Conservation (phyloP, 2,797 vertebrate genomes). For the Peromyscus nudipes region DNA sequence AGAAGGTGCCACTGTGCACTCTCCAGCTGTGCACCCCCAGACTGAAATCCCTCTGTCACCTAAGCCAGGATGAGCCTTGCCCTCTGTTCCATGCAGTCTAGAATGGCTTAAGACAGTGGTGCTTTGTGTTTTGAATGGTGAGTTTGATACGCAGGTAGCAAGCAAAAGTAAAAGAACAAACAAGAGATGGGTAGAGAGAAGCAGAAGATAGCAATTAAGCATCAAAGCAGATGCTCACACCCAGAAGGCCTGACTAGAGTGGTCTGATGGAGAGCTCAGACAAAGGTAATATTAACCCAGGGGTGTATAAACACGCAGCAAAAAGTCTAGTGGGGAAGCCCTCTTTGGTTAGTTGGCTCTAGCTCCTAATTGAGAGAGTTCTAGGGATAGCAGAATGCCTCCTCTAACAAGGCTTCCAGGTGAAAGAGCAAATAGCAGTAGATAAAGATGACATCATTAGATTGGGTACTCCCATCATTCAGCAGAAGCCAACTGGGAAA, state of each 20-base stretch:
- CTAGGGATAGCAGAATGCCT: not conserved
- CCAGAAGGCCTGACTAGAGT: not conserved
- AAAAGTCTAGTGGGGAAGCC: not conserved
- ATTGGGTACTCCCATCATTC: not conserved
- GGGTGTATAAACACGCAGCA: too few species aligned
- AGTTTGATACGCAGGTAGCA: not conserved
- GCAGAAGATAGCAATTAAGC: not conserved
- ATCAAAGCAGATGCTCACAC: not conserved
- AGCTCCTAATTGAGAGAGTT: not conserved
- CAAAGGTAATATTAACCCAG: not conserved
- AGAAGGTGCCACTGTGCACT: not conserved
- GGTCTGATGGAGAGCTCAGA: not conserved
- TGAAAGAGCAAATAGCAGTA: not conserved
- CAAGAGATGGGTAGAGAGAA: not conserved
- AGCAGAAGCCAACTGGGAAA: not conserved
- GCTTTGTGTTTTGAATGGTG: not conserved
- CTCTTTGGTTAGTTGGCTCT: not conserved
- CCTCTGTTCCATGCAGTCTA: not conserved
- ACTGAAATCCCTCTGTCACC: not conserved
- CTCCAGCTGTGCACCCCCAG: not conserved
- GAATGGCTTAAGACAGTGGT: not conserved
- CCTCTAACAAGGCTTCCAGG: not conserved
- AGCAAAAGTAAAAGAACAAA: not conserved
- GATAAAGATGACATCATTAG: not conserved
- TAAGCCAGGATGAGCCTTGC: not conserved